Base-by-base conservation (phyloP, 2,888 invertebrate genomes). In the Zaprionus lineosus region DNA sequence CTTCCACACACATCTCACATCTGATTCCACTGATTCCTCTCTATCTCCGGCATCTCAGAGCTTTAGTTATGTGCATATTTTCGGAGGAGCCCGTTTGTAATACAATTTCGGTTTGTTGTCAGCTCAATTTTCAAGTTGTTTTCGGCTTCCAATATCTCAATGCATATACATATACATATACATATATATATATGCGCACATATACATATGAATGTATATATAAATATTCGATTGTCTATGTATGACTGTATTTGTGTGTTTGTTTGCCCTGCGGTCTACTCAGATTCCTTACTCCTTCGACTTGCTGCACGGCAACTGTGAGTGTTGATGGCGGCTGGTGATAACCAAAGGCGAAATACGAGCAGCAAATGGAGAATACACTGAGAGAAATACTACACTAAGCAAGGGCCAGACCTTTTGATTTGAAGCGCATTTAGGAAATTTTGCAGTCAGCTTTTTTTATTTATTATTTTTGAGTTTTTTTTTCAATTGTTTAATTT, bases 121-220 rank as follows among this genome's bases (percentile, higher is more conserved):
- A 86, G 86, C 76, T 78, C 77, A 75, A 86, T 86, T 86, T 86
- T 78, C 86, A 86, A 81, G 84, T 78, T 78, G 74, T 58, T 77
- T 56, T 57, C 56, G 43, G 57, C 21, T 46, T 29, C 40, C 36
- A 44, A 37, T 48, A 15, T 34, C 18, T 31, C 29, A 24, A n/a
- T 24, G 1, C 29, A 3, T 3, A 28, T n/a, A 28, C 28, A 28
- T n/a, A 28, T n/a, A 28, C 18, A 2, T 29, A 15, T 37, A 9
- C 46, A 1, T 19, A 2, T 21, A 4, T 11, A 4, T 18, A 36
- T 41, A 37, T 53, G 14, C 57, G 36, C 53, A 7, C 11, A 47
- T 52, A 19, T 40, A 11, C 53, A 8, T 56, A 24, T 43, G n/a
- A n/a, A 16, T 60, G 36, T 58, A 7, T 16, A 47, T 52, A 19